These are phyloP conservation scores for Chloebia gouldiae DNA, from an alignment of 2,113 vertebrate genomes.

Conservation along the genomic window DNA sequence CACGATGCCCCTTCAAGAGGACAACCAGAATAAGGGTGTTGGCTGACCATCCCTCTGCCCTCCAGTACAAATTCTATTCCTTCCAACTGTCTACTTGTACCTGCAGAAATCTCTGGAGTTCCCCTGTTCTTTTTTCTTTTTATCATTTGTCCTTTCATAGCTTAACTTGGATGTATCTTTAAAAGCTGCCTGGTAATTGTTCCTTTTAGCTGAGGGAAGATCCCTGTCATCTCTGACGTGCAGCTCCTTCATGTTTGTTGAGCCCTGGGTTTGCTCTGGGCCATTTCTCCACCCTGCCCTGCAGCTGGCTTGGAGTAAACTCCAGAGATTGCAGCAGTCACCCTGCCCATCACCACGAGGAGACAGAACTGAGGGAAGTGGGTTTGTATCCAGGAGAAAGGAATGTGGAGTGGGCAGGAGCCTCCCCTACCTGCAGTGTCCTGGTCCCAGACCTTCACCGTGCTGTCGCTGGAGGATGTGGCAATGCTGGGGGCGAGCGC, in stretches of 20 bases:
- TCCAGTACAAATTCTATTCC: neutral
- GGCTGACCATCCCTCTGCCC: neutral
- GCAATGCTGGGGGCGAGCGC: conserved; percentile 72
- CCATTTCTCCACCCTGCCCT: neutral
- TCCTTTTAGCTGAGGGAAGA: neutral
- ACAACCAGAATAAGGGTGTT: neutral
- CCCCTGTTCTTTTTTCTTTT: neutral
- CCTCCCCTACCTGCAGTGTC: conserved; percentile 84
- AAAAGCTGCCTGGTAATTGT: neutral
- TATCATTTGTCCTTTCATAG: neutral
- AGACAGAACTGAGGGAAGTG: neutral
- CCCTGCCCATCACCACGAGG: rapidly evolving
- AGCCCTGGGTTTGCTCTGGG: neutral
- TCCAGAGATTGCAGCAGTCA: neutral
- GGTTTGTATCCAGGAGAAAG: neutral
- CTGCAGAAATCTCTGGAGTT: neutral
- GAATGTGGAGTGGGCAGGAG: rapidly evolving
- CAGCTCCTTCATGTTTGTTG: neutral
- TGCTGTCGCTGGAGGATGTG: conserved; percentile 87
- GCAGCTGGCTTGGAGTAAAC: neutral
- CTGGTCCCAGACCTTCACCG: conserved; percentile 89
- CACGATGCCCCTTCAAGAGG: rapidly evolving
- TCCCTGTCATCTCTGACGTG: rapidly evolving
- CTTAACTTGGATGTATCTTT: neutral
- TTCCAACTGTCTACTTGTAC: neutral